Evolutionary conservation across 2,113 vertebrate genomes (phyloP), one percentile per base, ranked within the genome.

Genomic region (Pongo pygmaeus): DNA sequence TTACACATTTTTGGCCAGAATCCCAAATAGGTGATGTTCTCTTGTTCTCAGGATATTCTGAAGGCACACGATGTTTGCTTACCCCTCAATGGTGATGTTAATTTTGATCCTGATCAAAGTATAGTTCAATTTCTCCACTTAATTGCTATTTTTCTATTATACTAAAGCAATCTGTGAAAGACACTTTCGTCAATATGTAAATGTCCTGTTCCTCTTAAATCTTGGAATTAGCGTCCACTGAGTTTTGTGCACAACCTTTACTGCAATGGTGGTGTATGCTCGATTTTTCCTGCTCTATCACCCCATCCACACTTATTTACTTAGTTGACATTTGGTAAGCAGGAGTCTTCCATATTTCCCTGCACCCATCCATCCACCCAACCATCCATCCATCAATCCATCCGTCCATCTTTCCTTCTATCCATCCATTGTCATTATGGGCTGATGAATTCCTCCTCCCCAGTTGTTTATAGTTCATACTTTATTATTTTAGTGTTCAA

Each of bases 31-130:
- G 5, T 93, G 16, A 83, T 6, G 4, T 38, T 81, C 38, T 30
- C 61, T 64, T 74, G 30, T 74, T 87, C 50, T 90, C 50, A 67
- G 38, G 57, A 64, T 89, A 77, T 87, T 52, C 80, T 80, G 70
- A n/a, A 69, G 52, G 59, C 16, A 61, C 14, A 84, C 40, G 32
- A 46, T 70, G 20, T 50, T 87, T 77, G 10, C 61, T 84, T 90
- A 25, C 16, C 20, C 70, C 8, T 84, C 40, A 80, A 30, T 32
- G 75, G 50, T 64, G 78, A 61, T 90, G 43, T 52, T 64, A 70
- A 87, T 79, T 94, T 94, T 84, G 52, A 88, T 91, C 16, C 55
- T 69, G 25, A 74, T 86, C 50, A 83, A 96, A 84, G 12, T 32
- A 9, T 57, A 32, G n/a, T 35, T 48, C 61, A 69, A 75, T 86